phyloP scores from a whole-genome alignment of 2,888 invertebrate genomes.

The Ormyrus thymus region DNA sequence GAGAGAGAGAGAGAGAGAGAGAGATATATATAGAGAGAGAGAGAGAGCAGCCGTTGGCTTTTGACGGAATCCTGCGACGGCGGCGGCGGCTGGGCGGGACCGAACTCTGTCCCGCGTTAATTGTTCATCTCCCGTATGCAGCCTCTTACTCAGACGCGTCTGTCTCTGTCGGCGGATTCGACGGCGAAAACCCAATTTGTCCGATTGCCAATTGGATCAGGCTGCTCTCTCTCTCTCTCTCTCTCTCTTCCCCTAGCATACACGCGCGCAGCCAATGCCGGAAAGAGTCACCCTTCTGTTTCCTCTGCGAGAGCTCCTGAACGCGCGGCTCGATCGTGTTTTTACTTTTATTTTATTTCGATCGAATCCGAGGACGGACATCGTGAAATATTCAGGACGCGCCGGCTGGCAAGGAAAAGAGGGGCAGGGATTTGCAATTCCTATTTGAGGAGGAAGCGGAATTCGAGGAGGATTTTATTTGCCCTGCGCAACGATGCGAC shows the following conservation, averaged over 20 bases:
- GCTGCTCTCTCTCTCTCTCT: not conserved
- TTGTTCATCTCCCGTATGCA: slow-evolving; percentile 69
- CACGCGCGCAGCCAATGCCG: not conserved
- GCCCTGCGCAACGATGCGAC: not conserved
- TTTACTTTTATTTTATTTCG: slow-evolving; percentile 39
- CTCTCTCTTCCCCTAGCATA: not conserved
- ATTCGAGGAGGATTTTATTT: slow-evolving; percentile 34
- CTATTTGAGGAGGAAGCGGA: slow-evolving; percentile 55
- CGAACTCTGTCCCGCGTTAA: slow-evolving; percentile 68
- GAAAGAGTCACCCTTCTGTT: slow-evolving; percentile 41
- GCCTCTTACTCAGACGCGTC: slow-evolving; percentile 56
- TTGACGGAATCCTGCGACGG: slow-evolving; percentile 19
- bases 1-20: slow-evolving; percentile 3
- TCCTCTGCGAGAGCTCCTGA: slow-evolving; percentile 24
- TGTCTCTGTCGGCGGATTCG: slow-evolving; percentile 63
- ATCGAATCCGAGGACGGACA: slow-evolving; percentile 7
- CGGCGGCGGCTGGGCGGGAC: slow-evolving; percentile 67
- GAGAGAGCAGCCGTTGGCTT: slow-evolving; percentile 14
- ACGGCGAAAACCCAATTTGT: slow-evolving; percentile 66
- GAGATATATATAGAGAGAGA: not conserved
- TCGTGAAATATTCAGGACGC: slow-evolving; percentile 33
- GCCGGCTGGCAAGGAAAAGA: not conserved
- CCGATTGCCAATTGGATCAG: slow-evolving; percentile 70
- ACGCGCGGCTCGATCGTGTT: not conserved
- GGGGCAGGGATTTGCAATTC: slow-evolving; percentile 51